Evolutionary conservation across 2,797 vertebrate species (phyloP).

Genomic region (Coracias cyanogaster): DNA sequence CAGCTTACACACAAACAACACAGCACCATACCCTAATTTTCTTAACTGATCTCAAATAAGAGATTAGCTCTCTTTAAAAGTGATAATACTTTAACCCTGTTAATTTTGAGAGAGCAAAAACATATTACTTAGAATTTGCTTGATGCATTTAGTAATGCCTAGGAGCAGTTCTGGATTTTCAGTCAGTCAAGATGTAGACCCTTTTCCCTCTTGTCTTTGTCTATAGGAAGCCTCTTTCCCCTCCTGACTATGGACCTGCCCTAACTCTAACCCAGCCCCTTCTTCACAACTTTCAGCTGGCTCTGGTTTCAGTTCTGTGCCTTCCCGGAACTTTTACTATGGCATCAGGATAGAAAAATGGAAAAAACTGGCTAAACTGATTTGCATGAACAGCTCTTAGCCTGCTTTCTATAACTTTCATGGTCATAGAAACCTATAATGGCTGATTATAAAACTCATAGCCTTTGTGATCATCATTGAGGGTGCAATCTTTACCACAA

Average conservation of each 20-base stretch:
- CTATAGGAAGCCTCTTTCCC: background rate
- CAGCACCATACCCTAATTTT: background rate
- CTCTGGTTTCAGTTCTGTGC: background rate
- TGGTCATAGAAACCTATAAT: too few relatives aligned
- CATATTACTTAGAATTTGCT: background rate
- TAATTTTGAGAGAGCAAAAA: background rate
- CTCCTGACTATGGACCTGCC: background rate
- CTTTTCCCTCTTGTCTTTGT: background rate
- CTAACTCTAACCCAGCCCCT: background rate
- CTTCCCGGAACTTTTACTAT: background rate
- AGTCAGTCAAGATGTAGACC: background rate
- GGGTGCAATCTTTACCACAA: rapidly evolving
- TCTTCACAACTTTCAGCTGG: background rate
- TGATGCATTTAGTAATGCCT: background rate
- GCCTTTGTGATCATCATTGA: too few relatives aligned
- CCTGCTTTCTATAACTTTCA: background rate
- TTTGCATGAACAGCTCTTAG: background rate
- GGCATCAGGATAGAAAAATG: background rate
- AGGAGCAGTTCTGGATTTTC: background rate
- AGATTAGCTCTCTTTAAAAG: background rate
- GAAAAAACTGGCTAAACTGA: background rate
- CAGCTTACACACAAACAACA: background rate
- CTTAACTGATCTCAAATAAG: background rate
- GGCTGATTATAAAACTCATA: background rate
- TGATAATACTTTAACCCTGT: background rate